phyloP scores from a whole-genome alignment of 2,113 vertebrate species.

The Parus major region DNA sequence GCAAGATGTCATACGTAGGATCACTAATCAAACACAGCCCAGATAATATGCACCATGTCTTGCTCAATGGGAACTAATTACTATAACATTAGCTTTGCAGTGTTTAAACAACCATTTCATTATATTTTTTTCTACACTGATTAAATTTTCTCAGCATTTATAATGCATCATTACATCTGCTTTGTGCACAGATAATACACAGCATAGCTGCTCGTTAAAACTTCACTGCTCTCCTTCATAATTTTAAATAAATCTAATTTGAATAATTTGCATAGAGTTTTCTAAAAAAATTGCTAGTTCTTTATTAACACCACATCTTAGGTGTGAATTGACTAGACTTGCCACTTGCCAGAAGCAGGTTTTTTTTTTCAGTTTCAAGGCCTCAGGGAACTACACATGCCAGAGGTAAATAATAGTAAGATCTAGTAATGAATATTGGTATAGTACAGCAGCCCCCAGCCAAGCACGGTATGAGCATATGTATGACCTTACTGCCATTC shows the following conservation, averaged over 20 bases:
- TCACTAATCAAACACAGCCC: slow-evolving; percentile 73
- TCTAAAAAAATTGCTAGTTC: slow-evolving; percentile 38
- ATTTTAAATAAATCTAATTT: slow-evolving; percentile 77
- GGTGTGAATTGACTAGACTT: slow-evolving; percentile 25
- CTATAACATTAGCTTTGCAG: slow-evolving; percentile 76
- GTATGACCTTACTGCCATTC: neutral
- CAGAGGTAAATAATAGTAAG: neutral
- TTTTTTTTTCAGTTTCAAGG: neutral
- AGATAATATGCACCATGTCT: slow-evolving; percentile 60
- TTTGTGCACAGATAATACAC: slow-evolving; percentile 74
- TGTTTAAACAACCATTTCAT: slow-evolving; percentile 84
- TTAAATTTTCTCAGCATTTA: slow-evolving; percentile 77
- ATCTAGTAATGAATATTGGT: neutral
- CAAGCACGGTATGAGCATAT: neutral
- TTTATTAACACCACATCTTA: slow-evolving; percentile 44
- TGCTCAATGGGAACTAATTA: slow-evolving; percentile 77
- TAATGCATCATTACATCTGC: slow-evolving; percentile 81
- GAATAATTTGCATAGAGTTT: slow-evolving; percentile 65
- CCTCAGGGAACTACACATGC: neutral
- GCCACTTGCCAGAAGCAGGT: neutral
- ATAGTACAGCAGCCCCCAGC: neutral
- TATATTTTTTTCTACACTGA: slow-evolving; percentile 75
- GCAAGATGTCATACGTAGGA: slow-evolving; percentile 66
- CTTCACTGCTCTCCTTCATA: slow-evolving; percentile 64
- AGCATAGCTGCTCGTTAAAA: slow-evolving; percentile 69